Percentiles rank a stretch among this genome's conserved stretches.
Evolutionary conservation across 2,888 invertebrate species (phyloP).

Genomic region (Chrysina gloriosa): DNA sequence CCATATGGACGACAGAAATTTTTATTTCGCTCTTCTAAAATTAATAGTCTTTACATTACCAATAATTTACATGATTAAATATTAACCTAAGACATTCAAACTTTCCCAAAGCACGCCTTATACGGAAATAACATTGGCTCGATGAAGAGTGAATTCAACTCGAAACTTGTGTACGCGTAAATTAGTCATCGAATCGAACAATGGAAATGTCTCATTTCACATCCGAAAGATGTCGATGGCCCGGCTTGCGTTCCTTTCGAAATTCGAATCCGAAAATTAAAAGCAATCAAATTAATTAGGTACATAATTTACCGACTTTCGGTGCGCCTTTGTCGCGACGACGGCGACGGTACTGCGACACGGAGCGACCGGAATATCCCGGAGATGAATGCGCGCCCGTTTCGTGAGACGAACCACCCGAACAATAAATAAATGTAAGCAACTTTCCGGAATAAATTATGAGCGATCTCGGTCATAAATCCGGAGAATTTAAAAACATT

Average conservation of each 20-base stretch:
- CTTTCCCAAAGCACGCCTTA: too few species aligned
- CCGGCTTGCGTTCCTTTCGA: neutral
- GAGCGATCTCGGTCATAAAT: conserved; percentile 41
- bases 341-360: conserved; percentile 10
- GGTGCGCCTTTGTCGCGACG: conserved; percentile 23
- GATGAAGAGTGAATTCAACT: neutral
- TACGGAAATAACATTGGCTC: too few species aligned
- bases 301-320: conserved; percentile 26
- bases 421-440: conserved; percentile 39
- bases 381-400: conserved; percentile 19
- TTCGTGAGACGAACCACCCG: conserved; percentile 17
- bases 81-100: too few species aligned
- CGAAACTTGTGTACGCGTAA: neutral
- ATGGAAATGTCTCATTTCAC: conserved; percentile 10
- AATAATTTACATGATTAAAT: too few species aligned
- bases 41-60: too few species aligned
- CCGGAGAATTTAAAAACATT: conserved; percentile 41
- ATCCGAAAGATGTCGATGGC: neutral
- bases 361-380: neutral
- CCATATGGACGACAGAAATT: too few species aligned
- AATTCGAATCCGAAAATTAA: conserved; percentile 22
- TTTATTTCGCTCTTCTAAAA: too few species aligned
- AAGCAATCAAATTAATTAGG: conserved; percentile 34
- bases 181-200: neutral
- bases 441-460: conserved; percentile 41